Base-by-base conservation (phyloP, 2,888 invertebrate species). In the Epistrophe grossulariae region DNA sequence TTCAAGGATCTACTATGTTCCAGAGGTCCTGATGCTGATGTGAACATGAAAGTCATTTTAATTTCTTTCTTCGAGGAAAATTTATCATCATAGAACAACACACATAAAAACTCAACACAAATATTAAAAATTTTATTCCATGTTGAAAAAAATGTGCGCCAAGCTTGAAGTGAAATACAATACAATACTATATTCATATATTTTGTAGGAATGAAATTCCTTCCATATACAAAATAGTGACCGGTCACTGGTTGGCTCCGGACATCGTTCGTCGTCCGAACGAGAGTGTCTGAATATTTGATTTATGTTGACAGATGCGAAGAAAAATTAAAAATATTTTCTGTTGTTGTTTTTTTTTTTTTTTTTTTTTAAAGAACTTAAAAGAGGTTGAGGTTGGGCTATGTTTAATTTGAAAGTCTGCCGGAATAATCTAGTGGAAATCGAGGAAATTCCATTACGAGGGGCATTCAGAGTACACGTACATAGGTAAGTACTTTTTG, bases 211-310 rank as follows among this genome's bases (percentile, higher is more conserved):
- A 13, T 9, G 35, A 19, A 31, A 62, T 40, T 38, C 19, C 48
- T 38, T 48, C 17, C 19, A 43, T 6, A 31, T 24, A 55, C 40
- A 24, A 52, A 52, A 24, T 52, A 24, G 52, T 52, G 19, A 52
- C 24, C 15, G 19, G 10, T 35, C 35, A 35, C 35, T 35, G 35
- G 35, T 31, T 45, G 64, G 64, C 17, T 24, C 17, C 13, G 3
- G 45, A 66, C 31, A 31, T 17, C 11, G 62, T 35, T 24, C 13
- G 40, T 40, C 8, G 17, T 40, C 40, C 35, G 19, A 57, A 24
- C 74, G 60, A 78, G 77, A 48, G 85, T 87, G 85, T 82, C 85
- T 82, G 85, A 82, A 79, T 82, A 71, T 87, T 87, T 87, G 82
- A 87, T 87, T 87, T 79, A 87, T 82, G 82, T 40, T 76, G 85